phyloP scores from a whole-genome alignment of 2,797 vertebrate species.

The Scolopax bukidnonensis region DNA sequence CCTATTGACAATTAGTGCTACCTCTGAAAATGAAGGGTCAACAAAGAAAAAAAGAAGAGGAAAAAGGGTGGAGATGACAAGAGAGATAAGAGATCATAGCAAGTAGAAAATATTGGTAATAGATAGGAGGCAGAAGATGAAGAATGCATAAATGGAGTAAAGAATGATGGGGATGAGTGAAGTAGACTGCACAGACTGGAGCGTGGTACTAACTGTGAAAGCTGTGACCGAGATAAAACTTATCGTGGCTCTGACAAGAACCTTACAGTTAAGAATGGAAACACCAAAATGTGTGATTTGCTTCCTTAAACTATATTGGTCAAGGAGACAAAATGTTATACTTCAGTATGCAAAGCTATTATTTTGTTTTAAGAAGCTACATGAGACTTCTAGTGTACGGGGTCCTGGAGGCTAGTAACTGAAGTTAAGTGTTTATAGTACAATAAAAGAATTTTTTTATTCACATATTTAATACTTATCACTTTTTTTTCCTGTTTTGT shows the following conservation, averaged over 20 bases:
- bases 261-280: background rate
- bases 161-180: background rate
- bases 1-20: background rate
- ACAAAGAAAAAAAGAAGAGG: background rate
- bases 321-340: background rate
- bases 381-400: background rate
- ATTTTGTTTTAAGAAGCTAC: background rate
- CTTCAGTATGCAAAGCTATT: background rate
- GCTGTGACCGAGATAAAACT: background rate
- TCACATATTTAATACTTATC: background rate
- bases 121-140: background rate
- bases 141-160: background rate
- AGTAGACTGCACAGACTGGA: background rate
- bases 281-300: background rate
- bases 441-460: background rate
- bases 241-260: background rate
- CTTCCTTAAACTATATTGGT: background rate
- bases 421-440: background rate
- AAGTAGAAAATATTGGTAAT: background rate
- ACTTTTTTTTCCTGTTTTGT: background rate
- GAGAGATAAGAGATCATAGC: background rate
- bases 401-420: background rate
- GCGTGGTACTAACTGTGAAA: background rate
- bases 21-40: background rate
- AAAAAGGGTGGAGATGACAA: background rate